Base-by-base conservation (phyloP, 64 coral and sea anemone genomes). In the Platygyra sinensis region DNA sequence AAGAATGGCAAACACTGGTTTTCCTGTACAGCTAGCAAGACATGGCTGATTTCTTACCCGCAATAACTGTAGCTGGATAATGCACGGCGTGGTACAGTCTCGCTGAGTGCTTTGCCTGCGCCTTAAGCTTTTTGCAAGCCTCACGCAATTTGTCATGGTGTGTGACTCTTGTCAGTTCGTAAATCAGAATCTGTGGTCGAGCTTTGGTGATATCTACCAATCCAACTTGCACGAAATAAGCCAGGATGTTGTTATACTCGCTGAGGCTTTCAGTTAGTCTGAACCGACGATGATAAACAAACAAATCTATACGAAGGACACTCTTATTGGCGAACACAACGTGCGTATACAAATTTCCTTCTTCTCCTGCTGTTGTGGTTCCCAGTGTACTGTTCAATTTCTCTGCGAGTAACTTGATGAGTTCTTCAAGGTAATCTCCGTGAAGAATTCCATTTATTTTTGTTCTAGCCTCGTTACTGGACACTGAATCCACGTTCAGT, bases 301-400 rank as follows among this genome's bases (percentile, higher is more conserved):
- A 82, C 19, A 82, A 60, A 63, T 90, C 89, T 17, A 82, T 28
- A 12, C 89, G 77, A 29, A 90, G 60, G 13, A 90, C 62, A 59
- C 63, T 82, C 32, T 90, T 90, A 63, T 90, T 82, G n/a, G 89
- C 76, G 67, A 73, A 90, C 3, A 90, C 89, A 18, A 90, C 79
- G 59, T 80, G 51, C 24, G 32, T 74, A 65, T 36, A 64, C 16
- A 24, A 74, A 20, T 38, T 72, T 74, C 83, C 89, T 64, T 80
- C 24, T 12, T 89, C 87, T 19, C 77, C 89, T 8, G 38, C 67
- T 10, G 77, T 55, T 59, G 62, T 28, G 30, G 28, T 90, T 52
- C 76, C 89, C 62, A 90, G 64, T 0, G 82, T 24, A 22, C 72
- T 79, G 60, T 90, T 72, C 14, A 90, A 1, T 22, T 63, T 79